phyloP scores from a whole-genome alignment of 2,888 invertebrate genomes.

The Andricus curvator region DNA sequence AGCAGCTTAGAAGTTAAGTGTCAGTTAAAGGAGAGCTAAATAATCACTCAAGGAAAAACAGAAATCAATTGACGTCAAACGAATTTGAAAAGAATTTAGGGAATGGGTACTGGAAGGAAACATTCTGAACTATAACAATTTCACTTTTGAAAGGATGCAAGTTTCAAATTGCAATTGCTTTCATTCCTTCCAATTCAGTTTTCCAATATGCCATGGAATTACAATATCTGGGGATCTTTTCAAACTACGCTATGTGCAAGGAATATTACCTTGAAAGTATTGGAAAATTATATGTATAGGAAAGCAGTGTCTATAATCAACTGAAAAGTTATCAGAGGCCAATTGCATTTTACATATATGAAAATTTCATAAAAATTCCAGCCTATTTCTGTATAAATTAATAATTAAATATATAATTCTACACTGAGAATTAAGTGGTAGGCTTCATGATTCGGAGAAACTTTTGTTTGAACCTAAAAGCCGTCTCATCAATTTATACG shows the following conservation, averaged over 20 bases:
- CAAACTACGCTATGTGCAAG: background rate
- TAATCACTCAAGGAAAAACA: background rate
- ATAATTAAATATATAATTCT: too few species aligned
- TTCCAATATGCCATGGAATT: conserved; percentile 24
- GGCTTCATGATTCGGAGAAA: too few species aligned
- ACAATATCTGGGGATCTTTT: conserved; percentile 11
- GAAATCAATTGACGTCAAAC: background rate
- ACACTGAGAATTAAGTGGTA: too few species aligned
- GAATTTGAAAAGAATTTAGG: background rate
- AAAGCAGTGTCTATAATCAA: background rate
- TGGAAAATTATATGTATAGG: background rate
- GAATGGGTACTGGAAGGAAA: background rate
- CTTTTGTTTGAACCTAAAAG: too few species aligned
- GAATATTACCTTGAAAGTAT: conserved; percentile 9
- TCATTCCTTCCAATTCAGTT: conserved; percentile 2
- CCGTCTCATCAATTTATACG: too few species aligned
- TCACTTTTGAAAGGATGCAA: conserved; percentile 14
- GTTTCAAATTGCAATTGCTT: background rate
- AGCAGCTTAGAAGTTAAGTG: background rate
- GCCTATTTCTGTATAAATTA: too few species aligned
- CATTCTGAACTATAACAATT: background rate
- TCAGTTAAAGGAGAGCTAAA: background rate
- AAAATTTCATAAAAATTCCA: too few species aligned
- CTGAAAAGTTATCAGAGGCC: too few species aligned
- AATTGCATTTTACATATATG: too few species aligned